phyloP scores from a whole-genome alignment of 2,797 vertebrate species.

The Emydoidea blandingii region DNA sequence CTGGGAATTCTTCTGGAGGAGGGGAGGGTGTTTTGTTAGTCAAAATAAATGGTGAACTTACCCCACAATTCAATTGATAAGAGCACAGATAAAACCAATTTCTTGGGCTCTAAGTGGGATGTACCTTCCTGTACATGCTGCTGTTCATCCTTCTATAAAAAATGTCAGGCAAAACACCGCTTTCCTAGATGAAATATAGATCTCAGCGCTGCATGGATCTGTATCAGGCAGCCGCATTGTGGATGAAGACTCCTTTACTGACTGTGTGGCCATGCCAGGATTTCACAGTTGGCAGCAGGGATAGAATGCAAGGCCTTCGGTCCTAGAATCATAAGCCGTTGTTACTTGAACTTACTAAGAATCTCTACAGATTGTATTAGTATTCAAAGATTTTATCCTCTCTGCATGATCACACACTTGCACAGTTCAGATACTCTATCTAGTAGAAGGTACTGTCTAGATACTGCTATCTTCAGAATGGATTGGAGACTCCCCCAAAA shows the following conservation, averaged over 20 bases:
- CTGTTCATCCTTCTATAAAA: conserved; percentile 19
- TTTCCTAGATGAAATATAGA: not conserved
- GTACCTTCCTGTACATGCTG: not conserved
- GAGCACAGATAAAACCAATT: not conserved
- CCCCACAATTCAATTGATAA: fast-evolving
- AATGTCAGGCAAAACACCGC: not conserved
- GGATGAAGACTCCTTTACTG: not conserved
- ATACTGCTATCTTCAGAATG: fast-evolving
- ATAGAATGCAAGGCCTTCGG: not conserved
- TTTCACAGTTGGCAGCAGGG: not conserved
- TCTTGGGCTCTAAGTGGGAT: not conserved
- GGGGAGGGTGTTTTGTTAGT: conserved; percentile 20
- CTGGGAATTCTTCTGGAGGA: not conserved
- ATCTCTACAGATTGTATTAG: not conserved
- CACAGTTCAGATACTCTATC: not conserved
- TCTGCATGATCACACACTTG: not conserved
- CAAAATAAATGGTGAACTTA: not conserved
- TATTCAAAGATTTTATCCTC: not conserved
- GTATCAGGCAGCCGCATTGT: fast-evolving
- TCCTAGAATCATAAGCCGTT: not conserved
- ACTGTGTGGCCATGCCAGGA: not conserved
- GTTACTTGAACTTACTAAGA: not conserved
- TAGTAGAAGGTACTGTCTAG: not conserved
- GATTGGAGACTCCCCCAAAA: not conserved
- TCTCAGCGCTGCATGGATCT: not conserved